A percentile compares a stretch with the other conserved stretches of the same genome.
These are phyloP conservation scores for Lasioglossum leucozonium DNA, from an alignment of 2,888 invertebrate genomes.

Conservation along the genomic window DNA sequence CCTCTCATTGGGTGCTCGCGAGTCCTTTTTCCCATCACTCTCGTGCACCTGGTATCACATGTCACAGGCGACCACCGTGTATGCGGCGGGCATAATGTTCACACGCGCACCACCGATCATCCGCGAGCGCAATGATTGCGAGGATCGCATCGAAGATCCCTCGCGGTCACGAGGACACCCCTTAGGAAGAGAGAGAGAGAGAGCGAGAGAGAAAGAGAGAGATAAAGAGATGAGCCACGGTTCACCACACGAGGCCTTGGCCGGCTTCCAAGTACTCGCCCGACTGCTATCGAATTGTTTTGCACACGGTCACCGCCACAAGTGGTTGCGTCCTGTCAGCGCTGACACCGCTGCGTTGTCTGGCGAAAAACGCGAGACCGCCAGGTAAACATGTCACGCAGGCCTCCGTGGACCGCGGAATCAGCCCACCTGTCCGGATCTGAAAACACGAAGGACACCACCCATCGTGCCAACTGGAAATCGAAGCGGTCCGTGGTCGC, in stretches of 20 bases:
- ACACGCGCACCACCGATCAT: conserved; percentile 40
- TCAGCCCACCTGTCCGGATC: not conserved
- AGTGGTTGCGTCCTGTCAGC: conserved; percentile 80
- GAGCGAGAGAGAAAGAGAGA: too few relatives aligned
- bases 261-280: conserved; percentile 41
- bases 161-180: conserved; percentile 11
- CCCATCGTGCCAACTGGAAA: conserved; percentile 44
- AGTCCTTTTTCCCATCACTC: conserved; percentile 61
- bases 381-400: not conserved
- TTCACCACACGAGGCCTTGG: conserved; percentile 35
- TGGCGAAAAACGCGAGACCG: conserved; percentile 4
- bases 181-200: too few relatives aligned
- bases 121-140: not conserved
- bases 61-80: conserved; percentile 35
- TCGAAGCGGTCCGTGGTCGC: not conserved
- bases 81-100: conserved; percentile 15
- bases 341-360: conserved; percentile 1
- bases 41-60: conserved; percentile 45
- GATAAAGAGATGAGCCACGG: not conserved
- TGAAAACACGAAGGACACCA: conserved; percentile 33
- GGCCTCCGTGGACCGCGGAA: conserved; percentile 34
- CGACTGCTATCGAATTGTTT: conserved; percentile 32
- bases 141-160: conserved; percentile 39
- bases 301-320: conserved; percentile 75
- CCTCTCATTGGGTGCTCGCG: conserved; percentile 26